Percentiles rank a stretch among this genome's conserved stretches.
Conservation (phyloP, 1,140 invertebrate genomes). For the Asobara japonica region DNA sequence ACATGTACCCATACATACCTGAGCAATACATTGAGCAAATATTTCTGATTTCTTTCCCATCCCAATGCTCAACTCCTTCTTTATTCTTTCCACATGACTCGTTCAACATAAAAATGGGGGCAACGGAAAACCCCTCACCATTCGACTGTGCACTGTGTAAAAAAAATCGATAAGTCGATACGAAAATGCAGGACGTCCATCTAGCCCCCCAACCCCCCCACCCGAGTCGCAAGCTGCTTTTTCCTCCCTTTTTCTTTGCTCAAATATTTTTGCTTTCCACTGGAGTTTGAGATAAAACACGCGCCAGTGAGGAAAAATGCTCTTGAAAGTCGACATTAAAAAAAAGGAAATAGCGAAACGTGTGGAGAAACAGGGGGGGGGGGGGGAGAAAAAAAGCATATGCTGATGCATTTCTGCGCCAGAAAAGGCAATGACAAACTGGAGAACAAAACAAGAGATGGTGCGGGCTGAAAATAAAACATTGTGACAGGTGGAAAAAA, state of each 20-base stretch:
- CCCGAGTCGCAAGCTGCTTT: neutral
- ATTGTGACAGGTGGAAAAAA: neutral
- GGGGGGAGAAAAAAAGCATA: neutral
- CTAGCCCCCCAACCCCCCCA: neutral
- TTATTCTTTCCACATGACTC: no score
- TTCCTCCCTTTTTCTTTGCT: neutral
- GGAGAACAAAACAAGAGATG: neutral
- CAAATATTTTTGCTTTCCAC: neutral
- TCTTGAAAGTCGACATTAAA: neutral
- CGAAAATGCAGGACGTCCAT: constrained; percentile 6
- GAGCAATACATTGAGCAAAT: no score
- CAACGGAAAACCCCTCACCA: neutral
- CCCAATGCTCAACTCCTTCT: no score
- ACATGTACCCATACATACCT: no score
- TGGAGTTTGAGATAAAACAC: constrained; percentile 8
- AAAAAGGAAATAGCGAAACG: neutral
- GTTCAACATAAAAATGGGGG: neutral
- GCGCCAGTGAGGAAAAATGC: neutral
- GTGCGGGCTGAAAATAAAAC: neutral
- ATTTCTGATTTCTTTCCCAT: no score
- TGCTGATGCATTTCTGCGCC: neutral
- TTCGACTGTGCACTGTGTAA: neutral
- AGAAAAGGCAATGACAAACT: constrained; percentile 7
- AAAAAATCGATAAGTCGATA: constrained; percentile 15
- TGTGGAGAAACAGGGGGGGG: neutral